Base-by-base conservation (phyloP, 2,113 vertebrate genomes). In the Argyrosomus japonicus region DNA sequence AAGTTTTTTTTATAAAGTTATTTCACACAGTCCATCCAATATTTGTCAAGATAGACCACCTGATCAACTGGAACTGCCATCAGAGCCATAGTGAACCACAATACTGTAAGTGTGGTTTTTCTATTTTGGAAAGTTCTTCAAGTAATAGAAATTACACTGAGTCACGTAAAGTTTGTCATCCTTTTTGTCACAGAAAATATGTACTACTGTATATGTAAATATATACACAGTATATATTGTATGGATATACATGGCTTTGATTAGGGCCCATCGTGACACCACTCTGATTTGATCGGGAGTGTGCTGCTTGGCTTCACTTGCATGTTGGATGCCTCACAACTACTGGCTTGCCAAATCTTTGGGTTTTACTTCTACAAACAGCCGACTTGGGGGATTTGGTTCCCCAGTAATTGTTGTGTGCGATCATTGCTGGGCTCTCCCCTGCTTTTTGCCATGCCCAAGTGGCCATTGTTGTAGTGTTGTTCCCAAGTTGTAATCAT, bases 401-500 rank as follows among this genome's bases (percentile, higher is more conserved):
- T 82, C 73, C 77, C 65, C 68, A 73, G 81, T 93, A 88, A 91
- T 90, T 93, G 86, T 86, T 86, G 79, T 77, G 77, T 87, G 89
- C 8, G 77, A 90, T 94, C 82, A 88, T 87, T 75, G 75, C 75
- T 79, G 89, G 87, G 91, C 83, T 93, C 90, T 88, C 85, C 89
- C 82, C 79, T 79, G 71, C 71, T 87, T 89, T 85, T 80, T 74
- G 72, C 86, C 70, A 51, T 91, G 89, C 89, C 88, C 85, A 86
- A 69, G 71, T 79, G 80, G 68, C 81, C 83, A 88, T 92, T 88
- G 81, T 88, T 91, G 88, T 77, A 82, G 81, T 84, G 75, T 84
- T 89, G 83, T 84, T 91, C 90, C 83, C 78, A 76, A 84, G 61
- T 72, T 76, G 75, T 93, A 93, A 95, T 94, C 81, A 89, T 45